Percentiles rank a stretch among this genome's conserved stretches.
These are phyloP conservation scores for Saccopteryx leptura DNA, from an alignment of 2,113 vertebrate genomes.

Conservation along the genomic window DNA sequence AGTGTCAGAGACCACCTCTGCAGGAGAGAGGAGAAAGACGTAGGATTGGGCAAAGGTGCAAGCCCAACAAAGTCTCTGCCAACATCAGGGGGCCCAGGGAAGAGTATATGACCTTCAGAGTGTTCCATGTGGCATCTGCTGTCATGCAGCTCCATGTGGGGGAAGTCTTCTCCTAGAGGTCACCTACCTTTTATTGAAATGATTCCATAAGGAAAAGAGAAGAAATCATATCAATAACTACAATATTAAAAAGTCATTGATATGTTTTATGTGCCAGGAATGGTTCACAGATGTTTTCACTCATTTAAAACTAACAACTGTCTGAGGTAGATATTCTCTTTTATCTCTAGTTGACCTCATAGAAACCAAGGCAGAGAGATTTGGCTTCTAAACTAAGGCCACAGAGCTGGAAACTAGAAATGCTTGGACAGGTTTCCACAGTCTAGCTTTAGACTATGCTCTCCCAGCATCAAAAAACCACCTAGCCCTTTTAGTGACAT, in stretches of 20 bases:
- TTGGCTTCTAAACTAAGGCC: background rate
- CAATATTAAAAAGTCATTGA: background rate
- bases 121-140: background rate
- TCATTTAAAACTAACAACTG: background rate
- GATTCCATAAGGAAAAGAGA: slow-evolving; percentile 13
- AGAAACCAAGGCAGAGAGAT: background rate
- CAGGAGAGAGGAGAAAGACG: background rate
- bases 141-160: background rate
- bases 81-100: background rate
- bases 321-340: background rate
- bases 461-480: slow-evolving; percentile 44
- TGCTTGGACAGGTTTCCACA: background rate
- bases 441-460: background rate
- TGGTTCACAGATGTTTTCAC: background rate
- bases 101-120: background rate
- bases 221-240: background rate
- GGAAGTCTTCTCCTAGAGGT: background rate
- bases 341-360: background rate
- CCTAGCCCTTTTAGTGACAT: background rate
- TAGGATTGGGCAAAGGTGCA: background rate
- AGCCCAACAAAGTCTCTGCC: background rate
- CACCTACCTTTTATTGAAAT: background rate
- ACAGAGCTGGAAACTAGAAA: background rate
- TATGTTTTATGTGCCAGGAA: background rate
- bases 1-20: background rate